A percentile compares a stretch with the other conserved stretches of the same genome.
phyloP scores from a whole-genome alignment of 2,797 vertebrate species.

The Poeciliopsis paucimaculata region DNA sequence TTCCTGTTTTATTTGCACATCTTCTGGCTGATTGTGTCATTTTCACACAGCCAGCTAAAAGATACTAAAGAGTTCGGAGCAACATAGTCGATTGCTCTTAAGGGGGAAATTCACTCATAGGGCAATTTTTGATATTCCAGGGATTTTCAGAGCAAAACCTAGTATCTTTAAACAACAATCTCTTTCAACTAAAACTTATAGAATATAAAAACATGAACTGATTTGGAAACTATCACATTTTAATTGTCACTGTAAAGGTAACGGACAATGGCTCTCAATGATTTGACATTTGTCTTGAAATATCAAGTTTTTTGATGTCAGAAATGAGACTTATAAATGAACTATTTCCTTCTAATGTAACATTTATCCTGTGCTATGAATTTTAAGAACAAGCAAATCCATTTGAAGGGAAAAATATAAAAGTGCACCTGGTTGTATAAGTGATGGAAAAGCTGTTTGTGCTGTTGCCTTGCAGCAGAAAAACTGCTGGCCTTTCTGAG shows the following conservation, averaged over 20 bases:
- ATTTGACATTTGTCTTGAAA: background rate
- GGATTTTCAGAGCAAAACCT: constrained; percentile 1
- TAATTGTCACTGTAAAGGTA: background rate
- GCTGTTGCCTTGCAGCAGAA: background rate
- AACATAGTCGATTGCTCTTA: constrained; percentile 37
- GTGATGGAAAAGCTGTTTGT: background rate
- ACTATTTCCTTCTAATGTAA: background rate
- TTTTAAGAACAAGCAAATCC: background rate
- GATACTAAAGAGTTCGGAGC: constrained; percentile 45
- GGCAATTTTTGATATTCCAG: constrained; percentile 14
- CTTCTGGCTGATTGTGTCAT: constrained; percentile 59
- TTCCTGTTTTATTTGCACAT: constrained; percentile 56
- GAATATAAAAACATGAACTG: background rate
- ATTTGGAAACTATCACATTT: background rate
- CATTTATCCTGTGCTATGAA: background rate
- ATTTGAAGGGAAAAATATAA: background rate
- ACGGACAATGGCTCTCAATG: background rate
- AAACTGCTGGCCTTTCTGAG: constrained; percentile 1
- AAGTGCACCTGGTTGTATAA: background rate
- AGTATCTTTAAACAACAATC: background rate
- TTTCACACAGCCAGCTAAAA: constrained; percentile 51
- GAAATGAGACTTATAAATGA: background rate
- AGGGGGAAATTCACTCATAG: constrained; percentile 48
- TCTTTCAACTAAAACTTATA: constrained; percentile 4
- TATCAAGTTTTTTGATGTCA: background rate